These are phyloP conservation scores for Odontamblyopus lacepedii DNA, from an alignment of 2,797 vertebrate genomes.

Conservation along the genomic window DNA sequence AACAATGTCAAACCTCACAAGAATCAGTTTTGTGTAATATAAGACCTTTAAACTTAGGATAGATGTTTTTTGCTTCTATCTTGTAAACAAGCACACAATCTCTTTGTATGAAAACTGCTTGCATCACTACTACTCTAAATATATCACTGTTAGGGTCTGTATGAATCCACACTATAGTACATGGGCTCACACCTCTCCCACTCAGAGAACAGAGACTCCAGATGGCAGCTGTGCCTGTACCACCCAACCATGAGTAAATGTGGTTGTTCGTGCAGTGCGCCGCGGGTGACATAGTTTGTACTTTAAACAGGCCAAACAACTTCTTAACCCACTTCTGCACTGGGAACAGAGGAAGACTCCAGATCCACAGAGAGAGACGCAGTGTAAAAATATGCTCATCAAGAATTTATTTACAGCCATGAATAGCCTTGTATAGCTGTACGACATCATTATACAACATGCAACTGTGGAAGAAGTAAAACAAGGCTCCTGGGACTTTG, in stretches of 20 bases:
- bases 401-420: constrained; percentile 4
- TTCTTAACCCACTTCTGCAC: constrained; percentile 40
- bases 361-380: constrained; percentile 8
- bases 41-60: too few species aligned
- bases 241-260: constrained; percentile 51
- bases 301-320: constrained; percentile 45
- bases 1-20: too few species aligned
- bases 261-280: constrained; percentile 34
- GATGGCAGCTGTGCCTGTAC: constrained; percentile 50
- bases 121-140: constrained; percentile 17
- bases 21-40: too few species aligned
- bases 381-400: constrained; percentile 10
- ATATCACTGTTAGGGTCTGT: constrained; percentile 4
- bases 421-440: constrained; percentile 7
- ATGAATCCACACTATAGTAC: constrained; percentile 24
- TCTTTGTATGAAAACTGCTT: not conserved
- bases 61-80: not conserved
- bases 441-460: not conserved
- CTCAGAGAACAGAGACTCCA: constrained; percentile 36
- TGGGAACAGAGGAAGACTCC: constrained; percentile 11
- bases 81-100: not conserved
- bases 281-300: constrained; percentile 46
- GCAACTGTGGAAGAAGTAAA: constrained; percentile 1
- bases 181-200: constrained; percentile 41
- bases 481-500: not conserved